Evolutionary conservation across 2,888 invertebrate species (phyloP).

Genomic region (Pheosia tremula): DNA sequence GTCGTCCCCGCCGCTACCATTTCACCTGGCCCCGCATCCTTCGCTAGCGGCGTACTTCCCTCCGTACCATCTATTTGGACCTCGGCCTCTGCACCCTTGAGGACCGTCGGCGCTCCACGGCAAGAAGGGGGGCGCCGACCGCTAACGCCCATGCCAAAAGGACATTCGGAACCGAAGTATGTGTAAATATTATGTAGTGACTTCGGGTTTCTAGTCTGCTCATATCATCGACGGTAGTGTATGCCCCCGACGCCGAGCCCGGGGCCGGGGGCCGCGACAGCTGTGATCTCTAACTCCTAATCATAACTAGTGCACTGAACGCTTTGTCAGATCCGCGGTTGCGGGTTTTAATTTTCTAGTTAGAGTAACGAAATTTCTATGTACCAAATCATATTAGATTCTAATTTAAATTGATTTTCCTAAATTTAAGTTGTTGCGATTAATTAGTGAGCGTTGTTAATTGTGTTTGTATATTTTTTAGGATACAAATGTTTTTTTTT

Average conservation of each 20-base stretch:
- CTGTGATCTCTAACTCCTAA: conserved; percentile 83
- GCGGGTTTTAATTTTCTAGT: conserved; percentile 74
- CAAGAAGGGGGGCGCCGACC: conserved; percentile 83
- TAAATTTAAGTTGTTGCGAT: conserved; percentile 77
- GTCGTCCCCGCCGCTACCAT: conserved; percentile 87
- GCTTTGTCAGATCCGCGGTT: conserved; percentile 59
- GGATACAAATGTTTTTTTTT: conserved; percentile 53
- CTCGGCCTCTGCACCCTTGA: conserved; percentile 88
- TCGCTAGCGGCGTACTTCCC: conserved; percentile 94
- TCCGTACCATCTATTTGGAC: conserved; percentile 94
- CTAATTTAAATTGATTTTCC: conserved; percentile 70
- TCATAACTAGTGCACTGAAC: conserved; percentile 78
- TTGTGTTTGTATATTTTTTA: conserved; percentile 76
- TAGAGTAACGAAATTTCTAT: conserved; percentile 80
- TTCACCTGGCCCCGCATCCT: conserved; percentile 89
- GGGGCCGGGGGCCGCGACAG: conserved; percentile 73
- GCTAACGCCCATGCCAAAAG: conserved; percentile 79
- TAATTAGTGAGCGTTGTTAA: conserved; percentile 77
- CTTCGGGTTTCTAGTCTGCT: conserved; percentile 75
- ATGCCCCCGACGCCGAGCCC: conserved; percentile 61
- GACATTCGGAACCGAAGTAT: conserved; percentile 72
- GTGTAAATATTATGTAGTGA: conserved; percentile 77
- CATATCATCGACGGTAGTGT: conserved; percentile 78
- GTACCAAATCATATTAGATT: conserved; percentile 80
- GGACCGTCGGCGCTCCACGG: conserved; percentile 91